These are phyloP conservation scores for Aromia moschata DNA, from an alignment of 2,888 invertebrate species.

Conservation along the genomic window DNA sequence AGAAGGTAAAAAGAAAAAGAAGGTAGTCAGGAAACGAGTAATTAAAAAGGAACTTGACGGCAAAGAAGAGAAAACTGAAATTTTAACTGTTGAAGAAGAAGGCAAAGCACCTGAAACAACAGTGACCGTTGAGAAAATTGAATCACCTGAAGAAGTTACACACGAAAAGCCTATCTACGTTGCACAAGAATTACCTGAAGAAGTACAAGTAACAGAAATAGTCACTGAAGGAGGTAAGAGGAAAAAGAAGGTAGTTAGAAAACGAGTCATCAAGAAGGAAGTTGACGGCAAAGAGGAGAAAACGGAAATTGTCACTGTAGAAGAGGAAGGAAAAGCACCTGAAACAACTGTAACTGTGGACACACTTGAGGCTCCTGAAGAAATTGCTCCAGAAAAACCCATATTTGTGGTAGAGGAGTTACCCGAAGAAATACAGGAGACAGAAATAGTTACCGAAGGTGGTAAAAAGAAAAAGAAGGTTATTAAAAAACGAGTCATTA, in stretches of 20 bases:
- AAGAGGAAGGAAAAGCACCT: conserved; percentile 44
- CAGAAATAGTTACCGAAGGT: conserved; percentile 38
- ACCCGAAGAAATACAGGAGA: conserved; percentile 49
- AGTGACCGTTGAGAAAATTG: conserved; percentile 47
- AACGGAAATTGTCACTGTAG: conserved; percentile 54
- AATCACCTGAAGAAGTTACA: conserved; percentile 48
- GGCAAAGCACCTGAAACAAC: conserved; percentile 49
- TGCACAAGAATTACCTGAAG: conserved; percentile 60
- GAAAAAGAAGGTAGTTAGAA: conserved; percentile 55
- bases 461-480: conserved; percentile 48
- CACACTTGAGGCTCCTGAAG: conserved; percentile 46
- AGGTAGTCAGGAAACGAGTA: background rate
- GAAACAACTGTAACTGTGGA: conserved; percentile 46
- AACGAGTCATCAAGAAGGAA: conserved; percentile 61
- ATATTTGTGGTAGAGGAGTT: conserved; percentile 49
- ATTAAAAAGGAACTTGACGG: conserved; percentile 46
- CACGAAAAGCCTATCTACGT: conserved; percentile 26
- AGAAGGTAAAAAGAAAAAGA: background rate
- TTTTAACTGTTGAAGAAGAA: conserved; percentile 48
- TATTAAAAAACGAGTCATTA: conserved; percentile 53
- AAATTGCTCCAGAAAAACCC: conserved; percentile 34
- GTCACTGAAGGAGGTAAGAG: conserved; percentile 39
- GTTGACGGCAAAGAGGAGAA: conserved; percentile 51
- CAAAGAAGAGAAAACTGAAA: conserved; percentile 51
- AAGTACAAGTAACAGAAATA: conserved; percentile 51